These are phyloP conservation scores for Cyrtodaria siliqua DNA, from an alignment of 2,888 invertebrate species.

Conservation along the genomic window DNA sequence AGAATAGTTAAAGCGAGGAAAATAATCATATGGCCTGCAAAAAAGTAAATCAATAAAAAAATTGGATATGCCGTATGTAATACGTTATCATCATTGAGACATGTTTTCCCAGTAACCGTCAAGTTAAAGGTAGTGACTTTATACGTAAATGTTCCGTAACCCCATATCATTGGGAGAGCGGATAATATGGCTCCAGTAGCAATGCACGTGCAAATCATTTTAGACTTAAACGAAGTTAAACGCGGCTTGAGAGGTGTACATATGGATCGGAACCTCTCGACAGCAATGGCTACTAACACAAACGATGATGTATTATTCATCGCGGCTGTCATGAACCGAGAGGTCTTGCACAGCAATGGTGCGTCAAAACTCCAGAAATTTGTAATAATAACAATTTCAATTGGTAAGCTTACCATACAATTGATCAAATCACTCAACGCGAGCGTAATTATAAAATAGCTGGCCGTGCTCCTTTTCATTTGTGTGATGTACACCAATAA, in stretches of 20 bases:
- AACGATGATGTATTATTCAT: constrained; percentile 63
- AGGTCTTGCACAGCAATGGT: constrained; percentile 48
- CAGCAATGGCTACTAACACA: constrained; percentile 49
- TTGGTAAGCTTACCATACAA: constrained; percentile 44
- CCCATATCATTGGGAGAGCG: constrained; percentile 55
- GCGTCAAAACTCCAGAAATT: constrained; percentile 55
- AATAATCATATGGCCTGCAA: constrained; percentile 43
- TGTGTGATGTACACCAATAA: constrained; percentile 54
- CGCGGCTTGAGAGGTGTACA: constrained; percentile 53
- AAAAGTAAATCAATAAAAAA: constrained; percentile 43
- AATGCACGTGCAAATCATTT: constrained; percentile 29
- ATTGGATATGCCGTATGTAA: constrained; percentile 41
- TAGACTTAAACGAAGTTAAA: constrained; percentile 29
- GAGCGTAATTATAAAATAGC: constrained; percentile 58
- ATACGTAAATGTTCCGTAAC: constrained; percentile 54
- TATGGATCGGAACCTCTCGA: constrained; percentile 54
- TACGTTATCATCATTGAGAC: constrained; percentile 49
- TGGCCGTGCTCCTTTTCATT: constrained; percentile 58
- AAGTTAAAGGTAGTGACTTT: constrained; percentile 22
- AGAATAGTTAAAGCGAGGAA: constrained; percentile 42
- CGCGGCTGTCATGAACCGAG: constrained; percentile 40
- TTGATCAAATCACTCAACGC: constrained; percentile 54
- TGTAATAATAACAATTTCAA: constrained; percentile 50
- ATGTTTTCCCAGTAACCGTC: constrained; percentile 45
- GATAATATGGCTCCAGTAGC: constrained; percentile 30